phyloP scores from a whole-genome alignment of 2,888 invertebrate genomes.

The Nymphalis urticae region DNA sequence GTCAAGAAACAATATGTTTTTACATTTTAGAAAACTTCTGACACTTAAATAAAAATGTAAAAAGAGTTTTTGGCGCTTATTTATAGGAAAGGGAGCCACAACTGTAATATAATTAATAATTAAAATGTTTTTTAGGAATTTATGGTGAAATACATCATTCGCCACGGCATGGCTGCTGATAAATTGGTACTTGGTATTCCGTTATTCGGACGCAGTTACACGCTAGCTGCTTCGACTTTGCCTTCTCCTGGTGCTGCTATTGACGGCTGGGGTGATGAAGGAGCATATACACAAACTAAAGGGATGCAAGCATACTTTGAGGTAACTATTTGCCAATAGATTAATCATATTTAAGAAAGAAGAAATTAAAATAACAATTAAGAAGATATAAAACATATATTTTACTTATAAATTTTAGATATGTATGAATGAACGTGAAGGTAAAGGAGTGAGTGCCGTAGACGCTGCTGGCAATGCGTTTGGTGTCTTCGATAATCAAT shows the following conservation, averaged over 20 bases:
- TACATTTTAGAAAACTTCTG: too few relatives aligned
- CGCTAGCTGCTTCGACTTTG: slow-evolving; percentile 78
- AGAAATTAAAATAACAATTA: neutral
- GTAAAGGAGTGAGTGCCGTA: slow-evolving; percentile 75
- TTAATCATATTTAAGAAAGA: neutral
- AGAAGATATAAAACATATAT: neutral
- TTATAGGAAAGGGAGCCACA: too few relatives aligned
- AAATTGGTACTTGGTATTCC: slow-evolving; percentile 88
- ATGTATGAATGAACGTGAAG: slow-evolving; percentile 81
- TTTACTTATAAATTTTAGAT: slow-evolving; percentile 58
- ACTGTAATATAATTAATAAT: neutral
- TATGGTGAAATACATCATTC: slow-evolving; percentile 84
- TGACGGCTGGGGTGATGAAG: slow-evolving; percentile 84
- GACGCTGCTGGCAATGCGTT: slow-evolving; percentile 86
- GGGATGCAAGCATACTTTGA: slow-evolving; percentile 88
- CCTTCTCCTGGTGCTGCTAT: slow-evolving; percentile 82
- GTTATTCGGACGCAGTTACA: slow-evolving; percentile 87
- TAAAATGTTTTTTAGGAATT: slow-evolving; percentile 75
- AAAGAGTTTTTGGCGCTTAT: too few relatives aligned
- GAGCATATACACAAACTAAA: slow-evolving; percentile 84
- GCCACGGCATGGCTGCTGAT: slow-evolving; percentile 83
- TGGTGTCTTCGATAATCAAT: slow-evolving; percentile 86
- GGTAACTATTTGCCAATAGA: slow-evolving; percentile 61
- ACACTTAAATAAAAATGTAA: too few relatives aligned
- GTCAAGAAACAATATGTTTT: too few relatives aligned